Evolutionary conservation across 2,797 vertebrate species (phyloP), one percentile per base, ranked within the genome.

Genomic region (Alca torda): DNA sequence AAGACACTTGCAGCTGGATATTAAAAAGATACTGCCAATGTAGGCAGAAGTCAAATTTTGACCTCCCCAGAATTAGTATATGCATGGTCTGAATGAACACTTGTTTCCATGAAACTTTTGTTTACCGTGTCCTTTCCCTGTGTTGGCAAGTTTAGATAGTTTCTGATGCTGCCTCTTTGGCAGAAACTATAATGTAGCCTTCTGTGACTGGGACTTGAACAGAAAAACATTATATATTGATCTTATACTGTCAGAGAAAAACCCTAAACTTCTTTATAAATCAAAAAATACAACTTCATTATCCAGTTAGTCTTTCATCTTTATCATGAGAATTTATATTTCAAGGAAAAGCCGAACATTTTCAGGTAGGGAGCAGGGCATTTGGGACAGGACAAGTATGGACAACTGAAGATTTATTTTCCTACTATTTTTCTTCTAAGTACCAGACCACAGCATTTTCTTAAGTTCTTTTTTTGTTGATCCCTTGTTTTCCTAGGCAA

Each of bases 11-110:
- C 59, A 85, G 77, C 64, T 93, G 78, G 73, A 69, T 86, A 92
- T 94, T 94, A 84, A 91, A 94, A 94, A 89, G 61, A 90, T 91
- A 93, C 26, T 87, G 76, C 80, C 83, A 89, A 16, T 82, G 81
- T 23, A 80, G 46, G 70, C 72, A 87, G 61, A 90, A 91, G 89
- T 79, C 61, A 86, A 82, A 82, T 88, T 67, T 69, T 91, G 69
- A 94, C 75, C 84, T 94, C 43, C 30, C 13, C 30, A 51, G 60
- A 61, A 78, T 61, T 37, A 53, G 59, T 24, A 39, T 21, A 39
- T 4, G 2, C 39, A 17, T 53, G 57, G 39, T 37, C n/a, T 90
- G 83, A 81, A 78, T 3, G 30, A 89, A 50, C 11, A 16, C 13
- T 70, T 74, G n/a, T 35, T 61, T 61, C 53, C 78, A 21, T 37